Evolutionary conservation across 2,888 invertebrate genomes (phyloP), one percentile per base, ranked within the genome.

Genomic region (Acrobasis repandana): DNA sequence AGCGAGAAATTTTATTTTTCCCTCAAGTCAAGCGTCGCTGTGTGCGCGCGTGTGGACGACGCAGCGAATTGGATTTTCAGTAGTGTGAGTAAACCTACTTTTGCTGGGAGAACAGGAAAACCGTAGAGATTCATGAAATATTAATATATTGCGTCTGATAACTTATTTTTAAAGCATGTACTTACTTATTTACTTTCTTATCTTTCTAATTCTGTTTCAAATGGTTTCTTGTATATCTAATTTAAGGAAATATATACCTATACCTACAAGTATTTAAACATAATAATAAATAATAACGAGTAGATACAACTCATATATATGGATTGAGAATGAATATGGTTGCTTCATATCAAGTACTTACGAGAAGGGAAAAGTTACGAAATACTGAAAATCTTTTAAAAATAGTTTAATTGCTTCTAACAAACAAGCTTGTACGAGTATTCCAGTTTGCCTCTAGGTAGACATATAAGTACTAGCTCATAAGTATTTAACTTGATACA

Each of bases 1-100:
- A 91, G 91, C 88, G 90, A 92, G 91, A 91, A 92, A 91, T 92
- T 92, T 92, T 92, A 92, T 92, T 92, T 92, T 92, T 91, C 92
- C 92, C 92, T 90, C 91, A 90, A 91, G 92, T 91, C 90, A 90
- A 76, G 78, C 83, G 83, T 79, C 73, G 67, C 71, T 80, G 92
- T 92, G 92, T 90, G 91, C 86, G 88, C 75, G 80, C 80, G 86
- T 91, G 75, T 80, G 76, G 69, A 91, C 91, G 80, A 76, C 76
- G 76, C 84, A 80, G 90, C 89, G 90, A 91, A 91, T 92, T 91
- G 92, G 91, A 91, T 92, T 91, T 91, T 82, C 83, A 70, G 71
- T 86, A 74, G 92, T 92, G 91, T 91, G 91, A 74, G 92, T 90
- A 84, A 89, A 90, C 91, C 90, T 89, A 91, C 91, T 90, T 90